Evolutionary conservation across 30 jellyfish, hydroid and myxozoan species (phyloP).

Genomic region (Rhopilema esculentum): DNA sequence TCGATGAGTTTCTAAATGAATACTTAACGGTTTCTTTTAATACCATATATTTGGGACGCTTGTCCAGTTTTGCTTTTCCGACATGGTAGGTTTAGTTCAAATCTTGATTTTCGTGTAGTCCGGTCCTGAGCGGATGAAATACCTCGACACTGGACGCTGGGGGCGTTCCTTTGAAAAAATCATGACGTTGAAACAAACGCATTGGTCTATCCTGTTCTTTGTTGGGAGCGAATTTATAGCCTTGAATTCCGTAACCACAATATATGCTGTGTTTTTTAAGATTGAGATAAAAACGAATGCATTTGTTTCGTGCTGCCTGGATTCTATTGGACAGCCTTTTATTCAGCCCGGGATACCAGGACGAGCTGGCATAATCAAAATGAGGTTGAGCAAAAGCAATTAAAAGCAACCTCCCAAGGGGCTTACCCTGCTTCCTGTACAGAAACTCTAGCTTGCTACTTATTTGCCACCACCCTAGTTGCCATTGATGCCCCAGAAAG

Average conservation of each 20-base stretch:
- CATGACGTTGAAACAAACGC: no score
- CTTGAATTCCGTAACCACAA: no score
- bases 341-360: no score
- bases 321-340: no score
- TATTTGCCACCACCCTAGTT: slow-evolving; percentile 10
- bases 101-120: no score
- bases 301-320: no score
- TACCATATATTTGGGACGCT: slow-evolving; percentile 19
- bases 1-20: slow-evolving; percentile 3
- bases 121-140: no score
- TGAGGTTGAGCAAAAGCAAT: background rate
- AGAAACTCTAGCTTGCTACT: slow-evolving; percentile 4
- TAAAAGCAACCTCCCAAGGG: slow-evolving; percentile 17
- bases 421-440: slow-evolving; percentile 11
- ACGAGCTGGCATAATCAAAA: slow-evolving; percentile 6
- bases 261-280: background rate
- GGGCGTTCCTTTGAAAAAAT: no score
- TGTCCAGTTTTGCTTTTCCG: background rate
- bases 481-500: slow-evolving; percentile 39
- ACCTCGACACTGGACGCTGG: no score
- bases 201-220: no score
- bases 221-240: no score
- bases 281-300: no score
- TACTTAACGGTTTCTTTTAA: slow-evolving; percentile 13
- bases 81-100: background rate